Evolutionary conservation across 2,113 vertebrate genomes (phyloP), one percentile per base, ranked within the genome.

Genomic region (Mirza zaza): DNA sequence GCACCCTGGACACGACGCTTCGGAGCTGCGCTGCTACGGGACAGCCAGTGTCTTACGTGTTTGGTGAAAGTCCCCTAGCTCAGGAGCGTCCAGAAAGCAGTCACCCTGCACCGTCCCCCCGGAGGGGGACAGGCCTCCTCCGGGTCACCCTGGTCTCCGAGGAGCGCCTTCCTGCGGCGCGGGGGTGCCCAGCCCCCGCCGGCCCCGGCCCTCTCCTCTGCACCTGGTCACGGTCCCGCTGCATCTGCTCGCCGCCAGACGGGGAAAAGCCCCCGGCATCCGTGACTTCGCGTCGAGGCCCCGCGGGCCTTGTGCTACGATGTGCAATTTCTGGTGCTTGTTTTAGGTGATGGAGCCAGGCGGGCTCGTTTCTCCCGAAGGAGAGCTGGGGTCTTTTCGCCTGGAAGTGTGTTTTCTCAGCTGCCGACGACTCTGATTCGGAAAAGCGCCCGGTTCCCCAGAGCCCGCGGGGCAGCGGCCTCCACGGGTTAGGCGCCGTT

Each of bases 41-140:
- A 45, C 45, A 6, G 42, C 42, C 5, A 5, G 7, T 5, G 13
- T 2, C 61, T 17, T 2, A 17, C 1, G 8, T 5, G 4, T 13
- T 34, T 27, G 50, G 67, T 20, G 39, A 70, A 42, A 2, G 23
- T 2, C 3, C 27, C 0, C 11, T 25, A 11, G 21, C 14, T 14
- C 15, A 45, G 67, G 13, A 67, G 29, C 12, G 23, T 89, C 73
- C 57, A 50, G 73, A 67, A 27, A 39, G 12, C 1, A 3, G 23
- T 50, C 21, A n/a, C 25, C 48, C 45, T 23, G 59, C 9, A 4
- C n/a, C 1, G 8, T 45, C 45, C 32, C 39, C 20, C 25, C 1
- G n/a, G 45, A 29, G 45, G 48, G n/a, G 7, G 59, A 8, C 4
- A 1, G 6, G 39, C 14, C 27, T 39, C 21, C 36, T 4, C 55